Conservation (phyloP, 2,113 vertebrate species). For the Lampris megalopsis region DNA sequence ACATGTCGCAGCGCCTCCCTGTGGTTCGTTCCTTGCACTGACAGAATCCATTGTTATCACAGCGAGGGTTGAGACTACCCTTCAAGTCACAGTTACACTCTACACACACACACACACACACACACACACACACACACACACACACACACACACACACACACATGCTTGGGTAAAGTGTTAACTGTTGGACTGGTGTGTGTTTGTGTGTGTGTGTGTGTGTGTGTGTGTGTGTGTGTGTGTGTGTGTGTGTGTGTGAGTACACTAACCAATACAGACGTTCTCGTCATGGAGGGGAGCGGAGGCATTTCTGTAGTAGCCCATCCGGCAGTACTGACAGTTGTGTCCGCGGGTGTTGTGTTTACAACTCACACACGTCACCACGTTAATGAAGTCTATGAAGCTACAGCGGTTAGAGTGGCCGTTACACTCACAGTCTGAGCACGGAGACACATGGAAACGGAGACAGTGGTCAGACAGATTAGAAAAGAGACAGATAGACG, state of each 20-base stretch:
- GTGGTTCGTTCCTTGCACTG: constrained; percentile 87
- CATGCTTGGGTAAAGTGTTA: neutral
- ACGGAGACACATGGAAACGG: constrained; percentile 27
- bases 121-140: neutral
- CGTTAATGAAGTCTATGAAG: constrained; percentile 95
- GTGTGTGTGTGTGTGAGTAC: neutral
- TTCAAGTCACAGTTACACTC: constrained; percentile 91
- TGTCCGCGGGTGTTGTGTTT: constrained; percentile 96
- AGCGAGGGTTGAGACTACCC: constrained; percentile 89
- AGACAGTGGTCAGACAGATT: neutral
- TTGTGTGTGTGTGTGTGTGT: neutral
- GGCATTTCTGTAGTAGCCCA: constrained; percentile 91
- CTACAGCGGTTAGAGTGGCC: constrained; percentile 98
- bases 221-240: constrained; percentile 3
- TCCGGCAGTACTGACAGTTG: constrained; percentile 94
- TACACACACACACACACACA: constrained; percentile 56
- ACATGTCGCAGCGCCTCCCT: constrained; percentile 92
- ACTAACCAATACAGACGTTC: constrained; percentile 91
- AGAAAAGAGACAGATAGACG: constrained; percentile 27
- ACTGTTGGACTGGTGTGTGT: neutral
- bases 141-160: neutral
- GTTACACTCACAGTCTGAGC: constrained; percentile 93
- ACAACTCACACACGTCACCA: constrained; percentile 97
- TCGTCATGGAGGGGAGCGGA: constrained; percentile 87
- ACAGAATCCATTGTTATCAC: constrained; percentile 91